Base-by-base conservation (phyloP, 2,888 invertebrate species). In the Cabera pusaria region DNA sequence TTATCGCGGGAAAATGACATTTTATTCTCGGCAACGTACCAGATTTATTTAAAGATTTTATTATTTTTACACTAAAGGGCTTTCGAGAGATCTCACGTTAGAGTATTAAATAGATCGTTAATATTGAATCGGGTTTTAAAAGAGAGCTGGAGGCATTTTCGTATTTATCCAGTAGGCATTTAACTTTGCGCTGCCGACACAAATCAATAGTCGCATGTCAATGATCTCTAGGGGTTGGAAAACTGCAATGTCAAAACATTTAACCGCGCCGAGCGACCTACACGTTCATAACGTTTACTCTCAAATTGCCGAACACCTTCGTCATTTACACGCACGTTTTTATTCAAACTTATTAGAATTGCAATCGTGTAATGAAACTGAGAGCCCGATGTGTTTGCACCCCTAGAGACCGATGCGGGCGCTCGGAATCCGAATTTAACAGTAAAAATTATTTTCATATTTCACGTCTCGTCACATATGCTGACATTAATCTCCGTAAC, bases 131-230 rank as follows among this genome's bases (percentile, higher is more conserved):
- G 10, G 23, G 19, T 29, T 38, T n/a, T 34, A 11, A 36, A 17
- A 31, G 16, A 22, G 20, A 16, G 23, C 14, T 3, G 8, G 9
- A 42, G 21, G 35, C 18, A 3, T 41, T 35, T 42, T 34, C 38
- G 28, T 16, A 26, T 51, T 52, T 47, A 47, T 23, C 27, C 34
- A 31, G 22, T 32, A 28, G 39, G 19, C 35, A 40, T 32, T 36
- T 29, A 16, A 44, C 48, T 52, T 52, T 49, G 55, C 49, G 49
- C 46, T 47, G 49, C 51, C 56, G 55, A 56, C 56, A 55, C 53
- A 53, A 65, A 65, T 64, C 65, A 59, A 65, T 66, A 66, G 27
- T 44, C 42, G 49, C 55, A 59, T 59, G 64, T 60, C 63, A 60
- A 63, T 63, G 65, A 63, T 63, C 65, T 57, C 56, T 42, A 29